These are phyloP conservation scores for Brachypteracias leptosomus DNA, from an alignment of 2,113 vertebrate species.

Conservation along the genomic window DNA sequence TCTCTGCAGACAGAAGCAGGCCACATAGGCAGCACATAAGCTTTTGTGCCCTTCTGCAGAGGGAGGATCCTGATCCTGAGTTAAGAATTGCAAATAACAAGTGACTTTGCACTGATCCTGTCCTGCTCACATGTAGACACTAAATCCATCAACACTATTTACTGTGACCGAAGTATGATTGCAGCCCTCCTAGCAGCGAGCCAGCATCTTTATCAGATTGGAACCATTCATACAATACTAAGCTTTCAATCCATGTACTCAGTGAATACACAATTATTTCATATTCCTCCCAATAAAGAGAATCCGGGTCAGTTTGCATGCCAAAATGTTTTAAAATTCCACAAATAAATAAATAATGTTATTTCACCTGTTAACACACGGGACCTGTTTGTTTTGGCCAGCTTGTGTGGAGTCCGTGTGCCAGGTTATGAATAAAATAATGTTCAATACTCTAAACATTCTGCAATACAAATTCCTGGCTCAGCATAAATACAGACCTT, in stretches of 20 bases:
- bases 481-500: conserved; percentile 32
- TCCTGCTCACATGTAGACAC: not conserved
- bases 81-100: not conserved
- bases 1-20: conserved; percentile 24
- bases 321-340: not conserved
- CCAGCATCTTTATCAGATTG: conserved; percentile 47
- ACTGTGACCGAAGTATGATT: not conserved
- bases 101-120: not conserved
- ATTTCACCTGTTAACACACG: conserved; percentile 53
- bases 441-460: conserved; percentile 26
- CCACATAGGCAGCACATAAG: not conserved
- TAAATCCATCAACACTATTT: not conserved
- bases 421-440: conserved; percentile 43
- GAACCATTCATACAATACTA: not conserved
- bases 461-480: conserved; percentile 52
- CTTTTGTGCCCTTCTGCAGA: not conserved
- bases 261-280: not conserved
- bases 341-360: conserved; percentile 45
- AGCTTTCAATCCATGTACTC: not conserved
- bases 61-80: not conserved
- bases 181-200: not conserved
- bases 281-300: not conserved
- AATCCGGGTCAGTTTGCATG: not conserved
- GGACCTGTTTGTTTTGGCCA: conserved; percentile 39
- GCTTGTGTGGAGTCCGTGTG: not conserved